Percentiles rank a stretch among this genome's conserved stretches.
phyloP scores from a whole-genome alignment of 2,888 invertebrate species.

The Malachius bipustulatus region DNA sequence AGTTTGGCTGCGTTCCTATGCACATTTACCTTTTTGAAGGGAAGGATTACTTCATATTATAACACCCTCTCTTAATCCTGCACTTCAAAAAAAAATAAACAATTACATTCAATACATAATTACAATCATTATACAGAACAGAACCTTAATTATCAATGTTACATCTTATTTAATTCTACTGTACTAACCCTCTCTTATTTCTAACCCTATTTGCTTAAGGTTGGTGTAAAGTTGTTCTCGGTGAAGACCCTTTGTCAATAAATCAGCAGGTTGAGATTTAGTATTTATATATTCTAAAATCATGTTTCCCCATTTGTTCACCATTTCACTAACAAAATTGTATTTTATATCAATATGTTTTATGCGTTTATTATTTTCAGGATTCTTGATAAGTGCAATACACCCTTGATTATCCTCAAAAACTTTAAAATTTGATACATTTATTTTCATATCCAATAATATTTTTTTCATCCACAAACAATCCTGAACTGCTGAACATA shows the following conservation, averaged over 20 bases:
- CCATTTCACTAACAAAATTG: background rate
- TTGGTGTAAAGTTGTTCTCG: background rate
- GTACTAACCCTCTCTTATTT: too few species aligned
- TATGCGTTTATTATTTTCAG: background rate
- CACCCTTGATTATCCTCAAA: conserved; percentile 2
- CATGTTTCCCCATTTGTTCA: background rate
- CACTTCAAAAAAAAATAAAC: background rate
- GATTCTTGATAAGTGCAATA: background rate
- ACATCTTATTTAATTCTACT: background rate
- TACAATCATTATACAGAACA: too few species aligned
- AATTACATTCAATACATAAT: background rate
- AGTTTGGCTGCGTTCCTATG: too few species aligned
- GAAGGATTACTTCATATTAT: background rate
- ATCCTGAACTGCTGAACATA: background rate
- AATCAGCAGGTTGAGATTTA: background rate
- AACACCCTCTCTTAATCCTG: conserved; percentile 1
- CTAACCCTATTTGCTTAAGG: background rate
- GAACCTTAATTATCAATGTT: background rate
- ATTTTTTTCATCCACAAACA: background rate
- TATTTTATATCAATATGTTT: conserved; percentile 1
- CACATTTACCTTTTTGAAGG: too few species aligned
- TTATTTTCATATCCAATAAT: background rate
- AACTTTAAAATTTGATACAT: background rate
- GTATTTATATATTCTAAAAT: background rate
- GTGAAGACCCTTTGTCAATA: background rate